These are phyloP conservation scores for Helarctos malayanus DNA, from an alignment of 2,797 vertebrate species.

Conservation along the genomic window DNA sequence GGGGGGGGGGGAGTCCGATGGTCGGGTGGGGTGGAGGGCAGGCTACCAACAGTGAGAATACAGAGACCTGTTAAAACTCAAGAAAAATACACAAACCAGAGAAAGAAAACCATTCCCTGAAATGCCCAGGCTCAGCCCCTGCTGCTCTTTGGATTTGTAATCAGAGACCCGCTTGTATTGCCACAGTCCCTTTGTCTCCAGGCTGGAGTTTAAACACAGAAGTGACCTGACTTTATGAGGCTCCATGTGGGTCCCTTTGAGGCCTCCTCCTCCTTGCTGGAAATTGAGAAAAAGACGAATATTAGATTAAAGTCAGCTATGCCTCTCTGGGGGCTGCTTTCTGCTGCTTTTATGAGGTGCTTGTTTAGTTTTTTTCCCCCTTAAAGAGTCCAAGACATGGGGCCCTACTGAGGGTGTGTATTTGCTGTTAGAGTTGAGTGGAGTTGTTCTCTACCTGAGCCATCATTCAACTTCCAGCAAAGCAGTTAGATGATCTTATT, in stretches of 20 bases:
- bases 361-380: conserved; percentile 35
- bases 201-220: background rate
- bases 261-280: background rate
- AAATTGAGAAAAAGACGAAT: background rate
- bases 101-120: background rate
- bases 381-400: background rate
- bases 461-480: background rate
- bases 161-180: background rate
- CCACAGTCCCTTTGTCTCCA: background rate
- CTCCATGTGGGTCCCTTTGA: background rate
- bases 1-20: background rate
- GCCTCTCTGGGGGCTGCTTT: background rate
- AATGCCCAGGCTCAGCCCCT: background rate
- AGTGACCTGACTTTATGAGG: conserved; percentile 20
- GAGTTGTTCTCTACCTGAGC: background rate
- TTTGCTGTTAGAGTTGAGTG: background rate
- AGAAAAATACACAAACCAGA: background rate
- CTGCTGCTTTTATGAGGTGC: conserved; percentile 39
- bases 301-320: background rate
- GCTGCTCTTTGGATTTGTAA: background rate
- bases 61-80: conserved; percentile 12
- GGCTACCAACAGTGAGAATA: background rate
- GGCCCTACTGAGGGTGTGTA: background rate
- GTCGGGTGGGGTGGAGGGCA: background rate
- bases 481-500: background rate